Evolutionary conservation across 2,113 vertebrate genomes (phyloP).

Genomic region (Thymallus thymallus): DNA sequence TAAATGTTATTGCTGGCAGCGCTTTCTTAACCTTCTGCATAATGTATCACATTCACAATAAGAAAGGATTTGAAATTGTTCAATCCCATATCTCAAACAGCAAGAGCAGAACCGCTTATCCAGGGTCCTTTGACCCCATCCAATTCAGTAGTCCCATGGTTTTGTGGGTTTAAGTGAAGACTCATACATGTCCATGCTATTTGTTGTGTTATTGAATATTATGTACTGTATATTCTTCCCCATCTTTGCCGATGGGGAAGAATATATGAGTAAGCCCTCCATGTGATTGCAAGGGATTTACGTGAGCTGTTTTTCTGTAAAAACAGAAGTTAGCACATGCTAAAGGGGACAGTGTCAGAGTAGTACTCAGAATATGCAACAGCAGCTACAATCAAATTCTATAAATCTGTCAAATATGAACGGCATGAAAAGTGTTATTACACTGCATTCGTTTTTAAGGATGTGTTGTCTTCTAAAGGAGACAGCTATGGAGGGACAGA

Average conservation of each 20-base stretch:
- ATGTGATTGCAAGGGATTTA: constrained; percentile 50
- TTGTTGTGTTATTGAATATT: not conserved
- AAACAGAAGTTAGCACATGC: constrained; percentile 9
- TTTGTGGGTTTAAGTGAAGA: constrained; percentile 19
- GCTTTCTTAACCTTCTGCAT: constrained; percentile 31
- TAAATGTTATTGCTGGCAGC: constrained; percentile 19
- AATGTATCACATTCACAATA: constrained; percentile 49
- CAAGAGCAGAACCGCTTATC: constrained; percentile 8
- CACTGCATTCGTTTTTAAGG: no score
- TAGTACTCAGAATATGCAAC: not conserved
- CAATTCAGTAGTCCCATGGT: constrained; percentile 16
- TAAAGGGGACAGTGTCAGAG: not conserved
- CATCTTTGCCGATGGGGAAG: not conserved
- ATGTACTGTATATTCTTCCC: not conserved
- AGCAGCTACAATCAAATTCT: not conserved
- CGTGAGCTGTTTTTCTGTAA: constrained; percentile 43
- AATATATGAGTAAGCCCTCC: constrained; percentile 45
- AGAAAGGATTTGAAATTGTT: constrained; percentile 41
- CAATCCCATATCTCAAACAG: not conserved
- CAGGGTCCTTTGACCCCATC: constrained; percentile 4
- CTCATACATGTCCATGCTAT: not conserved
- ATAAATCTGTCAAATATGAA: not conserved
- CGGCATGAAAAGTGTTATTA: not conserved
- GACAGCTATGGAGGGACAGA: no score
- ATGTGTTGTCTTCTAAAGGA: no score